phyloP scores from a whole-genome alignment of 2,797 vertebrate genomes.

The Lepilemur septentrionalis region DNA sequence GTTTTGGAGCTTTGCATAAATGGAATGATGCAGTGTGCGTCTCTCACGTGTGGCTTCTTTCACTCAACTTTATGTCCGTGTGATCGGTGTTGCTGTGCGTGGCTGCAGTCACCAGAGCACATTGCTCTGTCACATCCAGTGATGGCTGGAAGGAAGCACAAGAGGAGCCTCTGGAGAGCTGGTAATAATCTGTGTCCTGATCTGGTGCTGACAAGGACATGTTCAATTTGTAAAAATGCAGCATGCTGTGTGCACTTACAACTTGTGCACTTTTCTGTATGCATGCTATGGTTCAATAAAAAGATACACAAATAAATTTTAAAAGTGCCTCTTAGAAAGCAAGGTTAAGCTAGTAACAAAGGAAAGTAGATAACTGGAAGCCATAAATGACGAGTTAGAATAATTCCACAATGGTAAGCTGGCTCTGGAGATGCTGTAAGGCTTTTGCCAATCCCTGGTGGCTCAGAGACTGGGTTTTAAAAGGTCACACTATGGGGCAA shows the following conservation, averaged over 20 bases:
- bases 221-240: neutral
- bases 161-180: neutral
- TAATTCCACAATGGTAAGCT: neutral
- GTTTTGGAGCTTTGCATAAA: neutral
- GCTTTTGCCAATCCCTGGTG: neutral
- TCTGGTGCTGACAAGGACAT: neutral
- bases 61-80: fast-evolving
- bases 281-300: neutral
- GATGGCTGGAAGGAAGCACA: neutral
- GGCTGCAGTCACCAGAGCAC: fast-evolving
- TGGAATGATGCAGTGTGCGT: fast-evolving
- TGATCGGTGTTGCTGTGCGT: neutral
- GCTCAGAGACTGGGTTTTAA: neutral
- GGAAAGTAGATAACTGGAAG: neutral
- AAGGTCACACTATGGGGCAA: neutral
- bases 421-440: neutral
- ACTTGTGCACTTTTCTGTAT: neutral
- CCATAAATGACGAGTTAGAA: neutral
- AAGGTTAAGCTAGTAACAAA: neutral
- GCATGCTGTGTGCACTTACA: neutral
- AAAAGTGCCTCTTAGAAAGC: neutral
- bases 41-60: neutral
- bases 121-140: neutral
- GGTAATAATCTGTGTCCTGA: neutral
- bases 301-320: neutral